Base-by-base conservation (phyloP, 2,113 vertebrate genomes). In the Cyanocitta stelleri region DNA sequence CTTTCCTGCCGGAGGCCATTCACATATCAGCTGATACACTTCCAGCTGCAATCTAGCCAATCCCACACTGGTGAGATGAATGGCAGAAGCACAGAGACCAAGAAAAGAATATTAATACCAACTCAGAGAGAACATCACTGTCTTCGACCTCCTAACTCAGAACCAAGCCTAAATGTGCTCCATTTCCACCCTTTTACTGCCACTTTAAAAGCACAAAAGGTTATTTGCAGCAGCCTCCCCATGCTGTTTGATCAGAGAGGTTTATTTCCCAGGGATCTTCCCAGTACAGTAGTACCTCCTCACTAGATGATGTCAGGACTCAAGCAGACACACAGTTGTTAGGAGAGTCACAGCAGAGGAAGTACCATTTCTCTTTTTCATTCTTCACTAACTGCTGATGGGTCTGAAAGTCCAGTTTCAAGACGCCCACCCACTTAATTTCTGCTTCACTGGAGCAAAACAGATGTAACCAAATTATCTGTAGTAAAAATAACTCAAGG, bases 391-490 rank as follows among this genome's bases (percentile, higher is more conserved):
- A 41, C 43, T 77, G 56, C 43, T 69, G 20, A 51, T 63, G 17
- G 48, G 33, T 30, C 56, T 67, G 30, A 72, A 94, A 95, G 73
- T 59, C 16, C 29, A 78, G 43, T 93, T 97, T 86, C 85, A 90
- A 67, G 80, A 93, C 0, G 0, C 54, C 72, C 68, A 75, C 32
- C 16, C 9, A 4, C 37, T 39, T 58, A 22, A 63, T 83, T 51
- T 89, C 71, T 56, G 90, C 83, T 93, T 90, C 95, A 92, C 64
- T 90, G 76, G 52, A 95, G 95, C 92, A 78, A 63, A 86, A 82
- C 88, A 68, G 29, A 87, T 68, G 32, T 69, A 93, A 78, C 37
- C 90, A 96, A 96, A 94, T 91, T 59, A 90, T 51, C 46, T 85
- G 29, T 26, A 20, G 76, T 29, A 90, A 96, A 94, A 95, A 94